Base-by-base conservation (phyloP, 2,797 vertebrate genomes). In the Mastacembelus armatus region DNA sequence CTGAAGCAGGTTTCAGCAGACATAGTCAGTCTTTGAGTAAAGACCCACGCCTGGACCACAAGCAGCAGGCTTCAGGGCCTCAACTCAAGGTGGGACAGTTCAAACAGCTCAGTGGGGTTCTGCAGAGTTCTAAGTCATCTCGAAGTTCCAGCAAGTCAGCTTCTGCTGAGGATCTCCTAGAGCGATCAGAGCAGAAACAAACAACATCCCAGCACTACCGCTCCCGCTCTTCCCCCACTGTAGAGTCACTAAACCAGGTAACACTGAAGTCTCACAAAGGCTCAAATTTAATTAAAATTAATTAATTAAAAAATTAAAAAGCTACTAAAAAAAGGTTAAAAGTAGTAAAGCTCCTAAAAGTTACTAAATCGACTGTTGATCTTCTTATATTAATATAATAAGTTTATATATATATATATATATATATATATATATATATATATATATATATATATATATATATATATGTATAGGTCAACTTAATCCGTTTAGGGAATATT, bases 101-200 rank as follows among this genome's bases (percentile, higher is more conserved):
- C 4, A 55, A 74, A 62, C 88, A 92, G 75, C 57, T 77, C 21
- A 73, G 76, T 1, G 63, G 72, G 10, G 63, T 77, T 50, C 86
- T 92, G 21, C 76, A 88, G 64, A 86, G 83, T 16, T 57, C 83
- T 0, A 80, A 75, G 0, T 55, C 82, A 0, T 0, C 71, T n/a
- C 84, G 78, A 59, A 89, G 85, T 71, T 81, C 95, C 0, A 92
- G 91, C n/a, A 98, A 93, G 66, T 96, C 96, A 0, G 93, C 92
- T 27, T 99, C 96, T 0, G 95, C 95, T 0, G 96, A 97, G 75
- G 95, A 98, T 76, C 86, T 98, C 38, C 90, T 98, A 1, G 95
- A 96, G 51, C 89, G 85, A 48, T 89, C 84, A 0, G 91, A 95
- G 42, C 84, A 85, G 61, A 91, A 79, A 35, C 59, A 59, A 40